These are phyloP conservation scores for Noctua janthina DNA, from an alignment of 2,888 invertebrate genomes.

Conservation along the genomic window DNA sequence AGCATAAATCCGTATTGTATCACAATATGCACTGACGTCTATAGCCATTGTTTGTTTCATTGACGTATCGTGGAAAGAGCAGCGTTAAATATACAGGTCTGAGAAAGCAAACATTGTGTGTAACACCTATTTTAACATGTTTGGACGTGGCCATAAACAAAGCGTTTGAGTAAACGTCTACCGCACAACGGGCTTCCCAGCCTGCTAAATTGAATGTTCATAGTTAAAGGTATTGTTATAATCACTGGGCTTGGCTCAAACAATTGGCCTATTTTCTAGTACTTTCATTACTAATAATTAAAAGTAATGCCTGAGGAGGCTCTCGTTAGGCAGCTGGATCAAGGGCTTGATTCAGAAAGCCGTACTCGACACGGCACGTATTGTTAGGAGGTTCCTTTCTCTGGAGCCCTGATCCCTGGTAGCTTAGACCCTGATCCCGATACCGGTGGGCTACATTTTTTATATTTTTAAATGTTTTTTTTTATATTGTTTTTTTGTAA, in stretches of 20 bases:
- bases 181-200: constrained; percentile 11
- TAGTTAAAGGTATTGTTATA: background rate
- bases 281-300: background rate
- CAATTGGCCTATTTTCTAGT: constrained; percentile 6
- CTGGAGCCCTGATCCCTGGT: no score
- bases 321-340: no score
- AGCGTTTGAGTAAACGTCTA: constrained; percentile 25
- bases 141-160: constrained; percentile 51
- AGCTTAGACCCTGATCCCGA: no score
- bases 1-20: constrained; percentile 30
- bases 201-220: constrained; percentile 7
- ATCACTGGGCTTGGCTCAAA: background rate
- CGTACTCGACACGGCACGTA: no score
- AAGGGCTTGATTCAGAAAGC: no score
- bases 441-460: no score
- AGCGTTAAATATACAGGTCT: constrained; percentile 32
- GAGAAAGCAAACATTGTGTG: constrained; percentile 39
- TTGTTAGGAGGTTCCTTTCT: no score
- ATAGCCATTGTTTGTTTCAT: constrained; percentile 29
- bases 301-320: no score
- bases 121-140: constrained; percentile 40
- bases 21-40: constrained; percentile 19
- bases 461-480: no score
- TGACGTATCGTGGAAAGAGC: constrained; percentile 27
- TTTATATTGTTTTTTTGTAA: no score